Evolutionary conservation across 2,797 vertebrate species (phyloP), one percentile per base, ranked within the genome.

Genomic region (Diplodus sargus): DNA sequence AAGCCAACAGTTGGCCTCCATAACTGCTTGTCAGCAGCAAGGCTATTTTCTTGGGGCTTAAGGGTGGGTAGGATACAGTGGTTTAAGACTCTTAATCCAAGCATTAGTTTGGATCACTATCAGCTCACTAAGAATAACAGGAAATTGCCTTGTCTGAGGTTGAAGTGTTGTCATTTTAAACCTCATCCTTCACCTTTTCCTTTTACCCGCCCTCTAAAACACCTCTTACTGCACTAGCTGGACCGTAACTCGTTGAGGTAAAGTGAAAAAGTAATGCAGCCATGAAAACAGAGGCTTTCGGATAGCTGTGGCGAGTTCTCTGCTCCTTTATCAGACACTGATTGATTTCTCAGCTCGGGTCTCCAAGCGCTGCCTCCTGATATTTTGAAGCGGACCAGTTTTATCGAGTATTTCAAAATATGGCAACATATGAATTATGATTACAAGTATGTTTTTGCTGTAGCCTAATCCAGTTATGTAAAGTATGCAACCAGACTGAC

Each of bases 11-110:
- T 54, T 62, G 74, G 76, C 63, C 61, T 81, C 71, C 39, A 61
- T 23, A 59, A 70, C 30, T 47, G 62, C 71, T 39, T 53, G 84
- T 91, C 88, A 89, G 82, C 86, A 84, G 72, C 60, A 34, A 76
- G 60, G 79, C 74, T 89, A 74, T 88, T 88, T 87, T 84, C 79
- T 83, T 68, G 71, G 74, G 74, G 81, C 76, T 87, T 87, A 92
- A 67, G 70, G 58, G 63, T 68, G 83, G 84, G 59, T 68, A 70
- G 83, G 81, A 87, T 87, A 85, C 69, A 76, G 81, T 79, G 73
- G 81, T 78, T 87, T 90, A 85, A 89, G 78, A 78, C 60, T 68
- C 79, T 74, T 87, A 88, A 90, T 89, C 86, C 83, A 54, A 54
- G 85, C 52, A 64, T 87, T 85, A 78, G 64, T 74, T 80, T 83